A percentile compares a stretch with the other conserved stretches of the same genome.
Conservation (phyloP, 1,140 invertebrate species). For the Lethrus apterus region DNA sequence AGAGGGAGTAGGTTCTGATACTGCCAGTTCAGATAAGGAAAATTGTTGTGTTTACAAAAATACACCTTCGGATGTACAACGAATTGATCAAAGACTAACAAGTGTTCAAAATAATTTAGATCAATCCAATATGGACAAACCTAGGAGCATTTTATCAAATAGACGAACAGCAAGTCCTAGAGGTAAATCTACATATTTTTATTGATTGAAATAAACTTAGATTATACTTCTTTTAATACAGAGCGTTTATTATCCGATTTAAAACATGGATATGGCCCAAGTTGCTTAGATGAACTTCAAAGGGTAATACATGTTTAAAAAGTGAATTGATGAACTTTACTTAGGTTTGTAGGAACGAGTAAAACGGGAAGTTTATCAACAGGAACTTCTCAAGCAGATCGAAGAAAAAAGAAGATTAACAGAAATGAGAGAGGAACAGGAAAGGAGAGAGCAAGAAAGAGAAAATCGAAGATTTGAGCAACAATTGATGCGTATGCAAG, state of each 20-base stretch:
- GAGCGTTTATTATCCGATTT: slow-evolving; percentile 31
- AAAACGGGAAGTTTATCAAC: slow-evolving; percentile 37
- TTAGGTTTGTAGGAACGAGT: slow-evolving; percentile 30
- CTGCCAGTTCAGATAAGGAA: slow-evolving; percentile 9
- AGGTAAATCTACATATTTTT: slow-evolving; percentile 31
- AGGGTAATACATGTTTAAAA: slow-evolving; percentile 24
- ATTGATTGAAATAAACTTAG: slow-evolving; percentile 5
- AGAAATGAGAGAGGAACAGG: slow-evolving; percentile 36
- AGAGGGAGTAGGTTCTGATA: slow-evolving; percentile 1
- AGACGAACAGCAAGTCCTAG: slow-evolving; percentile 37
- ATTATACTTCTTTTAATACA: slow-evolving; percentile 19
- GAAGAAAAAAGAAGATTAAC: slow-evolving; percentile 37
- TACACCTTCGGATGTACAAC: slow-evolving; percentile 4
- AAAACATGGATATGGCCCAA: slow-evolving; percentile 32
- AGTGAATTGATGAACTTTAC: slow-evolving; percentile 5
- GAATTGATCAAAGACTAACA: slow-evolving; percentile 30
- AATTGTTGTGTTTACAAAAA: background rate
- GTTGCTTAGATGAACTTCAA: slow-evolving; percentile 35
- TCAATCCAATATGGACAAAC: slow-evolving; percentile 31
- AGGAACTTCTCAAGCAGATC: slow-evolving; percentile 36
- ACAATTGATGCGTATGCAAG: slow-evolving; percentile 45
- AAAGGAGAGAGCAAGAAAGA: slow-evolving; percentile 41
- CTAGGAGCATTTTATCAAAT: slow-evolving; percentile 35
- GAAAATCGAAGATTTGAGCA: slow-evolving; percentile 49
- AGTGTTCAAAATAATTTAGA: slow-evolving; percentile 32